These are phyloP conservation scores for Ericerus pela DNA, from an alignment of 1,140 invertebrate species.

Conservation along the genomic window DNA sequence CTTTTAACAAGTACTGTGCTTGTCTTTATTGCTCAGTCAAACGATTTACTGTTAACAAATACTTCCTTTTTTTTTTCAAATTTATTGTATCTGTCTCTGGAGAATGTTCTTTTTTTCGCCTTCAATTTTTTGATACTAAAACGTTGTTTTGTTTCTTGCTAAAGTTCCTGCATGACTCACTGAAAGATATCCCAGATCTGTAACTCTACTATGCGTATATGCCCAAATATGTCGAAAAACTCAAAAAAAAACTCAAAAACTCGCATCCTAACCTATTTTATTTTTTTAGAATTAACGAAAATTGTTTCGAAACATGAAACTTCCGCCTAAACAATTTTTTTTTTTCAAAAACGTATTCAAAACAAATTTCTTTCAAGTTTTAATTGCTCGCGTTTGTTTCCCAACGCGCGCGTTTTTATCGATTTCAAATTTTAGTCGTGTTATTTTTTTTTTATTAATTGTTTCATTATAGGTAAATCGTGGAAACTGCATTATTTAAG, in stretches of 20 bases:
- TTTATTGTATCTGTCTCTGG: not conserved
- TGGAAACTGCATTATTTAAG: conserved; percentile 6
- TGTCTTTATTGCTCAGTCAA: conserved; percentile 6
- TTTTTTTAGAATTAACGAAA: no score
- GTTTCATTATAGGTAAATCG: conserved; percentile 4
- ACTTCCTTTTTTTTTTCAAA: no score
- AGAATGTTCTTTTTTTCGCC: not conserved
- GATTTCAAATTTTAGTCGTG: not conserved
- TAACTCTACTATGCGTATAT: no score
- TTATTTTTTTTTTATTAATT: conserved; percentile 1
- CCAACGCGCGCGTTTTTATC: not conserved
- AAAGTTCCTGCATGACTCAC: conserved; percentile 4
- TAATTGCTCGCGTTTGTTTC: not conserved
- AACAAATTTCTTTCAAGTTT: not conserved
- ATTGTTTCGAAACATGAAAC: no score
- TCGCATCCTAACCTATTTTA: no score
- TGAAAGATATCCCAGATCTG: no score
- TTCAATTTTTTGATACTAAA: not conserved
- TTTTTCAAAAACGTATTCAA: no score
- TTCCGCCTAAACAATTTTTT: no score
- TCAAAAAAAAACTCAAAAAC: no score
- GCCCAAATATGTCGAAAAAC: no score
- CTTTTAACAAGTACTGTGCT: conserved; percentile 10
- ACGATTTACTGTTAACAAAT: conserved; percentile 3
- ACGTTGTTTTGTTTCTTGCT: not conserved